phyloP scores from a whole-genome alignment of 2,888 invertebrate genomes.

The Stenotaenia linearis region DNA sequence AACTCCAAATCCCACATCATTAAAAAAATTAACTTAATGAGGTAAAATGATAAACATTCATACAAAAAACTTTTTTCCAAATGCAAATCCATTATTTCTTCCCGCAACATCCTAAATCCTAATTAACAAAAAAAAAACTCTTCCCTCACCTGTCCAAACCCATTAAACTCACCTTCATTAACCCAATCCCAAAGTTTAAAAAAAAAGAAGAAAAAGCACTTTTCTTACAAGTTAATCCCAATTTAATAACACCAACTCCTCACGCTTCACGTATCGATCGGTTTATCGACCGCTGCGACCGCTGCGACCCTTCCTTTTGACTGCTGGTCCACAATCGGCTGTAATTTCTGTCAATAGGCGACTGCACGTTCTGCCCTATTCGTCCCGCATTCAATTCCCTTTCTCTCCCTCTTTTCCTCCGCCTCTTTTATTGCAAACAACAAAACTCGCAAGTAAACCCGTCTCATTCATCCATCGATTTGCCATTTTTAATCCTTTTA shows the following conservation, averaged over 20 bases:
- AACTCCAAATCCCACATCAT: no score
- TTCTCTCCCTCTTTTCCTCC: not conserved
- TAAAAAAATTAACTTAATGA: no score
- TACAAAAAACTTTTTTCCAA: no score
- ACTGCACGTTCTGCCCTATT: not conserved
- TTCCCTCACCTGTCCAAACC: not conserved
- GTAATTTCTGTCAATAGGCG: slow-evolving; percentile 3
- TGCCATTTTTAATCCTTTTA: not conserved
- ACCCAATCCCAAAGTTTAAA: not conserved
- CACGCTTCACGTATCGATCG: not conserved
- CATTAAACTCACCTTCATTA: not conserved
- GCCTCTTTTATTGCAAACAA: not conserved
- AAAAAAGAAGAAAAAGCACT: not conserved
- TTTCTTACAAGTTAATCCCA: slow-evolving; percentile 9
- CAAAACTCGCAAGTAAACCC: not conserved
- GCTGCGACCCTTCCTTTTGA: not conserved
- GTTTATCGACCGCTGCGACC: not conserved
- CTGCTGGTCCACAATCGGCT: slow-evolving; percentile 4
- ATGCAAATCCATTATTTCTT: no score
- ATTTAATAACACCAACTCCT: not conserved
- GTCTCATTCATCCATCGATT: not conserved
- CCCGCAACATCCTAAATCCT: not conserved
- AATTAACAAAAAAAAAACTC: not conserved
- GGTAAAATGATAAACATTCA: no score
- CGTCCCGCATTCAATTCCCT: not conserved